Base-by-base conservation (phyloP, 2,113 vertebrate genomes). In the Lipophrys pholis region DNA sequence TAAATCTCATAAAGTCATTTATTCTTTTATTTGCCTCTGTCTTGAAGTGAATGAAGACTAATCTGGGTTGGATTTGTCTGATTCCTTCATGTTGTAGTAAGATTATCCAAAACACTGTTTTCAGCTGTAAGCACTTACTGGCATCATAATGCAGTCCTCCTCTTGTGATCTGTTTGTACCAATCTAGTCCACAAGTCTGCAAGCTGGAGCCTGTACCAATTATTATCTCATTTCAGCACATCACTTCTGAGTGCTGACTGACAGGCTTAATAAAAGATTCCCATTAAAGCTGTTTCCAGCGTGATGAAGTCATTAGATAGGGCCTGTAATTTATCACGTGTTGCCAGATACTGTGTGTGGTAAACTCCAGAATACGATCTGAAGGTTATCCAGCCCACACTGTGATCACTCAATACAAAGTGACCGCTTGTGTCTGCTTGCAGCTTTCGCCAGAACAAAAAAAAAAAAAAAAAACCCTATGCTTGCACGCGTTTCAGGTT, bases 331-430 rank as follows among this genome's bases (percentile, higher is more conserved):
- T 69, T 39, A 76, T 69, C 16, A 43, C 0, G 1, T 15, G 36
- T 38, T 51, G 40, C 30, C 69, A 16, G 58, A 63, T 11, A 39
- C 41, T 16, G 54, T 36, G 3, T 61, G 73, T 6, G 15, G 38
- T 52, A n/a, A 53, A 6, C 56, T 40, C 7, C 45, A 14, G 38
- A 43, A 56, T 48, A 21, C 14, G 38, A 55, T 50, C 7, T n/a
- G 48, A 83, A 77, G 69, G 81, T 73, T 77, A 61, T 39, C 8
- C 8, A 42, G 35, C 11, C 53, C n/a, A 21, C 39, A 62, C 8
- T 1, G 50, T 40, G 66, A 69, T 61, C 10, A 7, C 35, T 59
- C 55, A 74, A 73, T 51, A 42, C 71, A 66, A 65, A 65, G 53
- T 73, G 80, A 78, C 61, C 49, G 42, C 67, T 63, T 4, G 8